Percentiles rank a stretch among this genome's conserved stretches.
phyloP scores from a whole-genome alignment of 2,888 invertebrate species.

The Diachrysia chrysitis region DNA sequence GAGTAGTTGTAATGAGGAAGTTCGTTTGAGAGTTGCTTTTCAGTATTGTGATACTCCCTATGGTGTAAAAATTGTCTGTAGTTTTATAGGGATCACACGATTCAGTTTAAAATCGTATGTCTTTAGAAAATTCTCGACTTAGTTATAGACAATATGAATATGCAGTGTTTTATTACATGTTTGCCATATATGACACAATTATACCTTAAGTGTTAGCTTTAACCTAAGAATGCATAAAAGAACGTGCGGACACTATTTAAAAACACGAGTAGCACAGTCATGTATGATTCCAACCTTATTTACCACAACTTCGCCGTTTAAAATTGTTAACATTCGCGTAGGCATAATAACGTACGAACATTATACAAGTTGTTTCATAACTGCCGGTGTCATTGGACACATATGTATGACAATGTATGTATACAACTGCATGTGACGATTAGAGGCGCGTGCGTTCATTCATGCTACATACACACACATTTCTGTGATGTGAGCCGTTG shows the following conservation, averaged over 20 bases:
- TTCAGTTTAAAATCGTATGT: slow-evolving; percentile 28
- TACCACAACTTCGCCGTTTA: slow-evolving; percentile 30
- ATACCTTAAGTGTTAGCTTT: slow-evolving; percentile 6
- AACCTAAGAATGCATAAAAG: slow-evolving; percentile 8
- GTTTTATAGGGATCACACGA: slow-evolving; percentile 26
- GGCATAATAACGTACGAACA: slow-evolving; percentile 56
- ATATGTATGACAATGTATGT: slow-evolving; percentile 55
- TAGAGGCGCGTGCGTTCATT: slow-evolving; percentile 61
- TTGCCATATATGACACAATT: not conserved
- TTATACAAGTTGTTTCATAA: slow-evolving; percentile 62
- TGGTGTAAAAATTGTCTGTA: slow-evolving; percentile 44
- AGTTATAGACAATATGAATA: not conserved
- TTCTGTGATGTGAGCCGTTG: slow-evolving; percentile 68
- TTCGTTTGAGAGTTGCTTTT: slow-evolving; percentile 53
- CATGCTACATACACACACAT: slow-evolving; percentile 45
- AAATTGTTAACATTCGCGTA: slow-evolving; percentile 55
- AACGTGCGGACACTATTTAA: slow-evolving; percentile 18
- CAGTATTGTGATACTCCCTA: slow-evolving; percentile 42
- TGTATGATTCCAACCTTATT: slow-evolving; percentile 33
- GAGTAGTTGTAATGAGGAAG: slow-evolving; percentile 59
- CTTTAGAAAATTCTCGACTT: slow-evolving; percentile 17
- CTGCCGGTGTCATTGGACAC: slow-evolving; percentile 65
- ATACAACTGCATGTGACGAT: slow-evolving; percentile 35
- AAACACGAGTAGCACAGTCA: slow-evolving; percentile 17
- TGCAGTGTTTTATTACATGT: slow-evolving; percentile 5